These are phyloP conservation scores for Ameiurus melas DNA, from an alignment of 2,113 vertebrate species.

Conservation along the genomic window DNA sequence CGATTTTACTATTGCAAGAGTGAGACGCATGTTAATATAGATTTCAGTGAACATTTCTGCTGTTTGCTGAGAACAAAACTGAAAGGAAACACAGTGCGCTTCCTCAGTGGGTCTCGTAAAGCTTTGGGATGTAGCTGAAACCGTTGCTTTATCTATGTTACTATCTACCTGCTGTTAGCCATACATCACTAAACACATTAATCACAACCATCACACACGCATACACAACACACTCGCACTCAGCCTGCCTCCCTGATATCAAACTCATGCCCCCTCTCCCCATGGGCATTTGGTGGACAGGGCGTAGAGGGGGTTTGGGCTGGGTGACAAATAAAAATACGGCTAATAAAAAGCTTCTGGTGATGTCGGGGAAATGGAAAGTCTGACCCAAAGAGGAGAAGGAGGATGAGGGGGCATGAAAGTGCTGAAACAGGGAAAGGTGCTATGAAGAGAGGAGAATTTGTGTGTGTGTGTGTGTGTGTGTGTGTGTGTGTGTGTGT, in stretches of 20 bases:
- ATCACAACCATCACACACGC: slow-evolving; percentile 73
- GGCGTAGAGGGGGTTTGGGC: slow-evolving; percentile 52
- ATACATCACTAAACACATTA: slow-evolving; percentile 79
- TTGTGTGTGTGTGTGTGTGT: slow-evolving; percentile 56
- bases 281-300: neutral
- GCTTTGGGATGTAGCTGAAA: slow-evolving; percentile 63
- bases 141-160: slow-evolving; percentile 77
- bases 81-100: slow-evolving; percentile 9
- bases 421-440: slow-evolving; percentile 12
- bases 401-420: slow-evolving; percentile 35
- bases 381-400: slow-evolving; percentile 77
- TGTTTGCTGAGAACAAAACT: neutral
- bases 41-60: slow-evolving; percentile 3
- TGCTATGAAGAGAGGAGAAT: slow-evolving; percentile 23
- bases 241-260: slow-evolving; percentile 17
- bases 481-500: slow-evolving; percentile 54
- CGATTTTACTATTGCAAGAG: neutral
- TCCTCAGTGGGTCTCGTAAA: neutral
- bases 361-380: slow-evolving; percentile 64
- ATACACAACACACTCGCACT: slow-evolving; percentile 25
- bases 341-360: slow-evolving; percentile 74
- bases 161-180: slow-evolving; percentile 76
- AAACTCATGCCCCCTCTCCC: slow-evolving; percentile 31
- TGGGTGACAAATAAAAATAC: slow-evolving; percentile 75
- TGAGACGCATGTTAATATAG: neutral